Evolutionary conservation across 2,113 vertebrate genomes (phyloP).

Genomic region (Microcebus lehilahytsara): DNA sequence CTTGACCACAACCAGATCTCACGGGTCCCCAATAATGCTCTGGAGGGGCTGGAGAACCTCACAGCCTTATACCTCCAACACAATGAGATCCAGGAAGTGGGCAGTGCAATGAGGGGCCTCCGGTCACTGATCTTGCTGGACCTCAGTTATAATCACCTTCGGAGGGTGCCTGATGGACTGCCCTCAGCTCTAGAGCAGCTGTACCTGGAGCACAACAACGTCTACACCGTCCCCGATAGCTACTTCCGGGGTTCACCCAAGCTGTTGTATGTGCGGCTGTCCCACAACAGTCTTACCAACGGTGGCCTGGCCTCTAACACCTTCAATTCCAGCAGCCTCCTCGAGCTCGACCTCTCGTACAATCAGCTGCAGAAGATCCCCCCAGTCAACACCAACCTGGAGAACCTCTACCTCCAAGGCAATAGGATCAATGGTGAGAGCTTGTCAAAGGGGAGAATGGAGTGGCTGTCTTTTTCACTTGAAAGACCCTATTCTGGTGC

Average conservation of each 20-base stretch:
- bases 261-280: constrained; percentile 92
- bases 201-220: constrained; percentile 94
- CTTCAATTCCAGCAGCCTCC: constrained; percentile 94
- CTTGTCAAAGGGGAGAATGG: not conserved
- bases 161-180: constrained; percentile 90
- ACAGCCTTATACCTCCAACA: constrained; percentile 93
- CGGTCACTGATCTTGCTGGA: constrained; percentile 91
- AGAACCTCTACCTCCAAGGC: constrained; percentile 97
- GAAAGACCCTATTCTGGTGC: not conserved
- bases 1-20: constrained; percentile 92
- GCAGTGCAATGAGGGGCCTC: constrained; percentile 87
- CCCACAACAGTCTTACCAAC: constrained; percentile 93
- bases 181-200: constrained; percentile 93
- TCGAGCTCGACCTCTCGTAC: constrained; percentile 96
- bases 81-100: constrained; percentile 91
- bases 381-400: constrained; percentile 89
- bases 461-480: not conserved
- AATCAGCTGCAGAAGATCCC: constrained; percentile 97
- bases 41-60: constrained; percentile 95
- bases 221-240: constrained; percentile 88
- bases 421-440: constrained; percentile 95
- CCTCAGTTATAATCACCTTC: constrained; percentile 92
- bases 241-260: constrained; percentile 89
- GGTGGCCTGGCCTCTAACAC: constrained; percentile 91
- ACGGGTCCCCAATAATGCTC: constrained; percentile 85